Evolutionary conservation across 2,113 vertebrate species (phyloP).

Genomic region (Alouatta palliata): DNA sequence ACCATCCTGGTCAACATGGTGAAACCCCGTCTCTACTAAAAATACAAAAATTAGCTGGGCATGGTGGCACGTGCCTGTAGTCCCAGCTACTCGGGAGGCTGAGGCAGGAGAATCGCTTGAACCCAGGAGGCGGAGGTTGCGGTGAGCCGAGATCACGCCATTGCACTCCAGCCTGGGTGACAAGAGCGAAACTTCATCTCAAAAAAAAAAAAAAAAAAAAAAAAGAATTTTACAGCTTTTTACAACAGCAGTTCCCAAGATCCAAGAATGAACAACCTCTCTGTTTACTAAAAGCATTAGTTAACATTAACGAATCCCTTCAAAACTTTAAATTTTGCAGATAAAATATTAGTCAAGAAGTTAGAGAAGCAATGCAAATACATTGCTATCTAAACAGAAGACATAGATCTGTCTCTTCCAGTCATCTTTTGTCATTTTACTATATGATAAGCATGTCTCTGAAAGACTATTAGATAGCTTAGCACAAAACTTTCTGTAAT

Average conservation of each 20-base stretch:
- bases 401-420: not conserved
- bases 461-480: not conserved
- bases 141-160: too few species aligned
- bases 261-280: conserved; percentile 59
- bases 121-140: too few species aligned
- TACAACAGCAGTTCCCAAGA: conserved; percentile 41
- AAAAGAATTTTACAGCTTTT: conserved; percentile 60
- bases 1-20: too few species aligned
- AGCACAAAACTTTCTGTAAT: not conserved
- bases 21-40: too few species aligned
- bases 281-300: conserved; percentile 45
- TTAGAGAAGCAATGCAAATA: conserved; percentile 36
- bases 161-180: too few species aligned
- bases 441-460: not conserved
- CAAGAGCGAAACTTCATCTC: too few species aligned
- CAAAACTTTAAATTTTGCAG: conserved; percentile 31
- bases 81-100: too few species aligned
- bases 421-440: not conserved
- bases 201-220: too few species aligned
- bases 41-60: too few species aligned
- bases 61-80: too few species aligned
- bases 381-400: not conserved
- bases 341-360: conserved; percentile 53
- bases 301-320: conserved; percentile 44
- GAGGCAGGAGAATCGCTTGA: too few species aligned